Conservation (phyloP, 2,888 invertebrate genomes). For the Uloborus plumipes region DNA sequence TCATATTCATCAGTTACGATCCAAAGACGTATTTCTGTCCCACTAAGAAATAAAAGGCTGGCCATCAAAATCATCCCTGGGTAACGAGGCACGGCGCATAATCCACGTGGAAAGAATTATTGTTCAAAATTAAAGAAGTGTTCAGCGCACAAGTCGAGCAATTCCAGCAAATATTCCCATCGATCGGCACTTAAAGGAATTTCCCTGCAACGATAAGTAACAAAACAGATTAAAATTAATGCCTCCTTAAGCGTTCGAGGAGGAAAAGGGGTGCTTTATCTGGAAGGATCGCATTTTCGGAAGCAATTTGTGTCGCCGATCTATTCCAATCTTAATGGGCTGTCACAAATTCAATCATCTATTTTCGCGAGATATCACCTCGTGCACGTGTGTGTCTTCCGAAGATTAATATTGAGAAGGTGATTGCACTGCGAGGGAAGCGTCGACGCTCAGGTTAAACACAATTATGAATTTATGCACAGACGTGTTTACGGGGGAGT, state of each 20-base stretch:
- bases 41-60: no score
- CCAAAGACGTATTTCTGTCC: no score
- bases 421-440: background rate
- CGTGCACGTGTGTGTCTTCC: background rate
- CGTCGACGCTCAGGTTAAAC: no score
- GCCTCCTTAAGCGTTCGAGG: slow-evolving; percentile 27
- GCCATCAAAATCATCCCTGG: no score
- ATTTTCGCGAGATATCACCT: slow-evolving; percentile 33
- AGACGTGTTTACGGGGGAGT: no score
- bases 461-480: no score
- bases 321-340: slow-evolving; percentile 56
- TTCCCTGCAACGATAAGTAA: slow-evolving; percentile 17
- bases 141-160: no score
- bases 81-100: no score
- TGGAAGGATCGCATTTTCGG: slow-evolving; percentile 30
- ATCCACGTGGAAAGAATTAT: no score
- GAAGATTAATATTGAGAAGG: slow-evolving; percentile 50
- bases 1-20: no score
- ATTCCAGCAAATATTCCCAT: no score
- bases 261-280: background rate
- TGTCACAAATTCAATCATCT: slow-evolving; percentile 58
- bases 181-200: slow-evolving; percentile 16
- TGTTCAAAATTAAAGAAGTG: no score
- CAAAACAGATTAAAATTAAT: slow-evolving; percentile 54
- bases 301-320: slow-evolving; percentile 53